phyloP scores from a whole-genome alignment of 2,113 vertebrate genomes.

The Triplophysa tibetana region DNA sequence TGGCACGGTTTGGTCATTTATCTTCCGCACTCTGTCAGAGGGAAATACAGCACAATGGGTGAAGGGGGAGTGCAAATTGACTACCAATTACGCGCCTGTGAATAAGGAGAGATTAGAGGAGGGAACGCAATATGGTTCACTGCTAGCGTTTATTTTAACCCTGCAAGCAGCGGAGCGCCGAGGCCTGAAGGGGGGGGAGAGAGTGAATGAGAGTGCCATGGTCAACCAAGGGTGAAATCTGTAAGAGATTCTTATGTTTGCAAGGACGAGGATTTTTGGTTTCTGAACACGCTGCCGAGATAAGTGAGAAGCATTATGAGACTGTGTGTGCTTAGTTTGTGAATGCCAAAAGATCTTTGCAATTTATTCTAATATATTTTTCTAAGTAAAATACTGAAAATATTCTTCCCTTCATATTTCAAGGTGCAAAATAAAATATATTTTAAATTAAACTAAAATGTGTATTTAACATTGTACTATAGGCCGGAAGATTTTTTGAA shows the following conservation, averaged over 20 bases:
- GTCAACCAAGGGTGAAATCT: slow-evolving; percentile 62
- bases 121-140: slow-evolving; percentile 75
- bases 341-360: not conserved
- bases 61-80: slow-evolving; percentile 83
- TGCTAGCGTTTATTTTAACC: slow-evolving; percentile 79
- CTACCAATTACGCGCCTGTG: slow-evolving; percentile 85
- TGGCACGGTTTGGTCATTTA: slow-evolving; percentile 79
- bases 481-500: too few relatives aligned
- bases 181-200: slow-evolving; percentile 57
- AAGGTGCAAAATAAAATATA: too few relatives aligned
- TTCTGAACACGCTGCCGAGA: slow-evolving; percentile 40
- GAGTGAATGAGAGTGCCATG: slow-evolving; percentile 50
- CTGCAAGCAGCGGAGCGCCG: slow-evolving; percentile 61
- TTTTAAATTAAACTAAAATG: too few relatives aligned
- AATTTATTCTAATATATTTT: not conserved
- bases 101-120: slow-evolving; percentile 75
- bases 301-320: slow-evolving; percentile 2
- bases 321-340: not conserved
- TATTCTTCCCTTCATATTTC: too few relatives aligned
- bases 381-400: not conserved
- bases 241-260: slow-evolving; percentile 53
- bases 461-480: too few relatives aligned
- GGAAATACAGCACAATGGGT: slow-evolving; percentile 82
- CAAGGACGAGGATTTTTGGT: slow-evolving; percentile 23
- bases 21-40: slow-evolving; percentile 85